A percentile compares a stretch with the other conserved stretches of the same genome.
These are phyloP conservation scores for Eutolmus rufibarbis DNA, from an alignment of 2,888 invertebrate genomes.

Conservation along the genomic window DNA sequence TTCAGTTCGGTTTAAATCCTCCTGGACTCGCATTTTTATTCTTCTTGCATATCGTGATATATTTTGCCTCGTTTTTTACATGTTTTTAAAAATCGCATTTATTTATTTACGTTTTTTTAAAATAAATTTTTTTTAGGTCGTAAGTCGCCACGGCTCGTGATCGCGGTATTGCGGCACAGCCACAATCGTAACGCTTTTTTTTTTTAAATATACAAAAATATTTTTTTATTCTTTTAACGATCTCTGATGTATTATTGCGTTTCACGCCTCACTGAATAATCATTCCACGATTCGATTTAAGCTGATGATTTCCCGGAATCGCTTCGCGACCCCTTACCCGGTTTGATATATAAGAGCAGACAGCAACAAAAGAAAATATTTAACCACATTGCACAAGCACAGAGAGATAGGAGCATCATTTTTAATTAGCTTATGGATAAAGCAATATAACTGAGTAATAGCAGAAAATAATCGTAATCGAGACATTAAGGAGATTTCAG, in stretches of 20 bases:
- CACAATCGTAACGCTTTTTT: not conserved
- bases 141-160: not conserved
- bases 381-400: conserved; percentile 23
- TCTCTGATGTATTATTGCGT: not conserved
- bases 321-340: not conserved
- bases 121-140: not conserved
- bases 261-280: not conserved
- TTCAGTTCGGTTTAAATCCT: not conserved
- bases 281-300: not conserved
- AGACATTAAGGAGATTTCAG: conserved; percentile 3
- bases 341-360: not conserved
- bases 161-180: not conserved
- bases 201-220: not conserved
- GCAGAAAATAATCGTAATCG: not conserved
- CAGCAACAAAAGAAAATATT: not conserved
- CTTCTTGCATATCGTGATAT: conserved; percentile 5
- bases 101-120: not conserved
- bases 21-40: not conserved
- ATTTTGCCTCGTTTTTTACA: conserved; percentile 5
- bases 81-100: not conserved
- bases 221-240: not conserved
- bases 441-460: not conserved
- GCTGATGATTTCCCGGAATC: not conserved
- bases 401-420: conserved; percentile 1
- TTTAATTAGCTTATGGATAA: not conserved